A percentile compares a stretch with the other conserved stretches of the same genome.
Conservation (phyloP, 2,113 vertebrate species). For the Thinocorus orbignyianus region DNA sequence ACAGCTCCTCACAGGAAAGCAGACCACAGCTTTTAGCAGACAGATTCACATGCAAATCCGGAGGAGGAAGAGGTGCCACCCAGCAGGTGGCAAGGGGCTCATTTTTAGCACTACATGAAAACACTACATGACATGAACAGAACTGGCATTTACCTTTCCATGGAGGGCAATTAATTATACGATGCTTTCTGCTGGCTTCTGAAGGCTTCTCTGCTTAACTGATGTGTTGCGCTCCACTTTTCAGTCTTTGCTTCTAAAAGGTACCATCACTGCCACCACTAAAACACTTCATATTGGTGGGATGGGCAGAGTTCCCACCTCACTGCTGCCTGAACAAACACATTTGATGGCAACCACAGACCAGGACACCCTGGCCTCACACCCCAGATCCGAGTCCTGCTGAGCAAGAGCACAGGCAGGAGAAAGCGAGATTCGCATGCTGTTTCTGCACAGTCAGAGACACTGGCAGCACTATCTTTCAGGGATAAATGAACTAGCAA, state of each 20-base stretch:
- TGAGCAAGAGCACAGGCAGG: background rate
- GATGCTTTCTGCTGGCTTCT: background rate
- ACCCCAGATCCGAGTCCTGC: background rate
- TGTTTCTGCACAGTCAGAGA: background rate
- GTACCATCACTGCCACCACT: background rate
- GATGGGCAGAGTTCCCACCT: background rate
- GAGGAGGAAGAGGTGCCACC: background rate
- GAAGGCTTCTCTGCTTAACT: background rate
- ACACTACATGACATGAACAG: background rate
- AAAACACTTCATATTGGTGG: background rate
- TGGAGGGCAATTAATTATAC: background rate
- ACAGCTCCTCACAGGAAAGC: background rate
- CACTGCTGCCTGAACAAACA: background rate
- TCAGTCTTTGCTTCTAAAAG: background rate
- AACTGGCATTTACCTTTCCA: constrained; percentile 8
- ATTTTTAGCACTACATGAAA: background rate
- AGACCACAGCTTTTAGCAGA: background rate
- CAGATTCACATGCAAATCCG: background rate
- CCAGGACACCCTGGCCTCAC: rapidly evolving
- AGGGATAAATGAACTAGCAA: background rate
- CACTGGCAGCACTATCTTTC: background rate
- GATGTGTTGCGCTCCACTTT: background rate
- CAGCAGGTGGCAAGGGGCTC: background rate
- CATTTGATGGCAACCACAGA: background rate
- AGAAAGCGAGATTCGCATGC: rapidly evolving